Percentiles rank a stretch among this genome's conserved stretches.
Evolutionary conservation across 1,140 invertebrate species (phyloP).

Genomic region (Leptinotarsa texana): DNA sequence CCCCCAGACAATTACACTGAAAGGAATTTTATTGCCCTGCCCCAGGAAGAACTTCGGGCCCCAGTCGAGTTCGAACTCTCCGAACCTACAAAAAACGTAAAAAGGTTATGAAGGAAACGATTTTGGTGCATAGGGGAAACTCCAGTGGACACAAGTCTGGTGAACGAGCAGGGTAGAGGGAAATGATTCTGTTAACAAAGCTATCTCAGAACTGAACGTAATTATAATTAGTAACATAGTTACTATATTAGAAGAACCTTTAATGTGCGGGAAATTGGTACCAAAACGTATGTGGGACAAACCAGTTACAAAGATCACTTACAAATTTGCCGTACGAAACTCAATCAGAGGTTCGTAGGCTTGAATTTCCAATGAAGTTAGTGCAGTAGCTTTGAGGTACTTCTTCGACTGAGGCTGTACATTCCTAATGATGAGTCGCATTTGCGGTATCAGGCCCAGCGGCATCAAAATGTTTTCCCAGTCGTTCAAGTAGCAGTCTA

Average conservation of each 20-base stretch:
- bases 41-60: constrained; percentile 17
- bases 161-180: too few relatives aligned
- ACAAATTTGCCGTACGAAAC: constrained; percentile 26
- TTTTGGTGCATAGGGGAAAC: too few relatives aligned
- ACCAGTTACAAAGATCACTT: not conserved
- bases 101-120: not conserved
- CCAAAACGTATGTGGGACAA: too few relatives aligned
- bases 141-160: too few relatives aligned
- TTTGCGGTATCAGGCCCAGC: constrained; percentile 24
- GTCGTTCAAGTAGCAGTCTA: constrained; percentile 16
- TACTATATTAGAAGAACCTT: too few relatives aligned
- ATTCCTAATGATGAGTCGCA: constrained; percentile 11
- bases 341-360: not conserved
- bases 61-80: constrained; percentile 14
- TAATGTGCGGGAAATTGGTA: too few relatives aligned
- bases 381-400: constrained; percentile 20
- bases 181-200: too few relatives aligned
- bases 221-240: too few relatives aligned
- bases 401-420: constrained; percentile 15
- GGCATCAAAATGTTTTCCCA: constrained; percentile 25
- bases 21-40: constrained; percentile 14
- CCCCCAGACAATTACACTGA: constrained; percentile 15
- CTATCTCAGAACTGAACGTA: too few relatives aligned
- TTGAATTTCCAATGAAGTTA: constrained; percentile 23
- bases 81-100: constrained; percentile 9